Conservation (phyloP, 2,113 vertebrate species). For the Corvus moneduloides region DNA sequence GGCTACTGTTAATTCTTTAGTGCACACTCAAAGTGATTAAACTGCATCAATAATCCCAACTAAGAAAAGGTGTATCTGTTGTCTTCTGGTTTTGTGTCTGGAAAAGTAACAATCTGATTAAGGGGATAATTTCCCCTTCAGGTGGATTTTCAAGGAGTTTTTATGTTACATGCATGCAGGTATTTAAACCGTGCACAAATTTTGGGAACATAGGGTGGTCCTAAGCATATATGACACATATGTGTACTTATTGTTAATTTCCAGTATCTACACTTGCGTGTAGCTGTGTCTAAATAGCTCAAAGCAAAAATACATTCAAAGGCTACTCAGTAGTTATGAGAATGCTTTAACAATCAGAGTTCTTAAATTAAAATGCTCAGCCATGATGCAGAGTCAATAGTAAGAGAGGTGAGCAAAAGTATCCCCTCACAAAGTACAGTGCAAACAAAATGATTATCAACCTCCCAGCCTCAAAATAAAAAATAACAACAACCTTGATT, state of each 20-base stretch:
- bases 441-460: neutral
- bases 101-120: neutral
- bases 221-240: neutral
- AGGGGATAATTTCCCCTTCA: neutral
- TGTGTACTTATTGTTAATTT: neutral
- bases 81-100: neutral
- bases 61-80: neutral
- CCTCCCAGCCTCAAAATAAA: neutral
- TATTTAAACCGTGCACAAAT: neutral
- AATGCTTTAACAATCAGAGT: neutral
- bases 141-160: neutral
- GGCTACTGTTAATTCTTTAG: neutral
- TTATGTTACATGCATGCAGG: neutral
- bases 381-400: neutral
- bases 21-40: neutral
- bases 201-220: fast-evolving
- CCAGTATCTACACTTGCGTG: neutral
- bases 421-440: neutral
- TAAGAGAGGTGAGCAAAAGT: neutral
- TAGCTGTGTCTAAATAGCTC: neutral
- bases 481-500: neutral
- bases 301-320: neutral
- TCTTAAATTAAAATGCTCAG: neutral
- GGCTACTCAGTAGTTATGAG: neutral
- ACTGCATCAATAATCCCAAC: neutral